A percentile compares a stretch with the other conserved stretches of the same genome.
Conservation (phyloP, 2,888 invertebrate species). For the Pardosa pseudoannulata region DNA sequence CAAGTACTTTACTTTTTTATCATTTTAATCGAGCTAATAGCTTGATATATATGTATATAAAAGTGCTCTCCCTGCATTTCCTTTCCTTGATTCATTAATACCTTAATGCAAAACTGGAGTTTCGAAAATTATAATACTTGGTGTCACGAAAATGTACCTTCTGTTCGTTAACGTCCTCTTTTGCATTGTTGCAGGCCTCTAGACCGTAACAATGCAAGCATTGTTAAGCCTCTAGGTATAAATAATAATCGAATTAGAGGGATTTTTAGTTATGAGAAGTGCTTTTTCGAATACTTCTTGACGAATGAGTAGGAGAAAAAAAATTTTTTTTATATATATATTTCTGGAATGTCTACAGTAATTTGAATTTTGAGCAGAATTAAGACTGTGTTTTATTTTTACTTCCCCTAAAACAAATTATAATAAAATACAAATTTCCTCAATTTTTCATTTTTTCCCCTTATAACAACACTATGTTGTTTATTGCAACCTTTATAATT, state of each 20-base stretch:
- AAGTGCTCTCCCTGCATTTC: conserved; percentile 29
- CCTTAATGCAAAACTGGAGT: conserved; percentile 60
- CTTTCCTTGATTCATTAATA: conserved; percentile 51
- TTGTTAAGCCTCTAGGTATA: conserved; percentile 50
- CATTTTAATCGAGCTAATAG: conserved; percentile 67
- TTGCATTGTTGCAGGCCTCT: conserved; percentile 54
- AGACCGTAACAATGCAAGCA: conserved; percentile 58
- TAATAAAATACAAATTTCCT: too few species aligned
- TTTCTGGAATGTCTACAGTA: background rate
- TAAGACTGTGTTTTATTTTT: conserved; percentile 37
- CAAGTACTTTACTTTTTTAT: background rate
- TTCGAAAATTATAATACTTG: conserved; percentile 64
- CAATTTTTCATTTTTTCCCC: too few species aligned
- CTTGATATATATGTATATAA: conserved; percentile 55
- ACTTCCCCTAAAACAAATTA: too few species aligned
- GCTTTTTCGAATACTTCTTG: conserved; percentile 65
- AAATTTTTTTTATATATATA: too few species aligned
- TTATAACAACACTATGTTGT: too few species aligned
- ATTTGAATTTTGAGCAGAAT: conserved; percentile 7
- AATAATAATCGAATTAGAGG: conserved; percentile 70
- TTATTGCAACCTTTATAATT: too few species aligned
- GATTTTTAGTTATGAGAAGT: conserved; percentile 64
- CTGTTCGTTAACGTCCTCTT: conserved; percentile 47
- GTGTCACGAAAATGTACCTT: conserved; percentile 46
- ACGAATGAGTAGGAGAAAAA: conserved; percentile 42